Evolutionary conservation across 2,797 vertebrate species (phyloP).

Genomic region (Mus minutoides): DNA sequence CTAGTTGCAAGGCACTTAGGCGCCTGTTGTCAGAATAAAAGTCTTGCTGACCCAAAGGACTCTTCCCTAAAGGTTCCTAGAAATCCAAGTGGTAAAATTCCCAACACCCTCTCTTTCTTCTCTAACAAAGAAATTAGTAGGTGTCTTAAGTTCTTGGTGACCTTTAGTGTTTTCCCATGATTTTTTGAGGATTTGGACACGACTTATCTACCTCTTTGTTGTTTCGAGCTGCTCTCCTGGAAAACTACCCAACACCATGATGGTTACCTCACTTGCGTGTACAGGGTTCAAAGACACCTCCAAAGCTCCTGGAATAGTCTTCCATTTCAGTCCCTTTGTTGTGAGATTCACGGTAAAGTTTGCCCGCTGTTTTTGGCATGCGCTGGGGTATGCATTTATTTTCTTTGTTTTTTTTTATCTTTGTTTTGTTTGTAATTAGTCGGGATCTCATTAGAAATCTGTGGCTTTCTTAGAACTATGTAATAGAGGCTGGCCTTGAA

Average conservation of each 20-base stretch:
- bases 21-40: background rate
- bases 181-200: background rate
- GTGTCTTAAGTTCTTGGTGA: background rate
- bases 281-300: background rate
- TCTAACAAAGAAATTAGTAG: slow-evolving; percentile 23
- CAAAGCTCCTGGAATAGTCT: background rate
- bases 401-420: background rate
- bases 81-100: background rate
- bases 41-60: background rate
- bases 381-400: background rate
- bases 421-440: background rate
- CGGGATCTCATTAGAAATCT: background rate
- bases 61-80: background rate
- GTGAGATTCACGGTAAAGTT: background rate
- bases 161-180: background rate
- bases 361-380: slow-evolving; percentile 9
- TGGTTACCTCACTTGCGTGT: background rate
- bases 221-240: background rate
- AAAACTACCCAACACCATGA: background rate
- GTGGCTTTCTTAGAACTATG: background rate
- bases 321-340: background rate
- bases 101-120: background rate
- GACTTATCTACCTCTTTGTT: background rate
- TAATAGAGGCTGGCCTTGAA: background rate
- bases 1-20: background rate